A percentile compares a stretch with the other conserved stretches of the same genome.
Evolutionary conservation across 2,888 invertebrate genomes (phyloP).

Genomic region (Hesperia comma): DNA sequence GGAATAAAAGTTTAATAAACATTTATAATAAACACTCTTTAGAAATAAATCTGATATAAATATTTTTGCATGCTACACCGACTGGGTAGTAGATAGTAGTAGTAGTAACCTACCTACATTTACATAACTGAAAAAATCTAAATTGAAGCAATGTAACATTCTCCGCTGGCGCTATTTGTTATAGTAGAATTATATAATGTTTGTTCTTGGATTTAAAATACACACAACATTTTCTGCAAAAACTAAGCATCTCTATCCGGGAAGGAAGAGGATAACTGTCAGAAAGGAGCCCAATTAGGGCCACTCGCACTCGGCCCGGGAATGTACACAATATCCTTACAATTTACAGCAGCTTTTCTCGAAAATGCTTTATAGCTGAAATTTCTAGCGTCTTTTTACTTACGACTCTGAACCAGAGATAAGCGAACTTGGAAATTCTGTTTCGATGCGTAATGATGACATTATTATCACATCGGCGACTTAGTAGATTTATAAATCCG

Average conservation of each 20-base stretch:
- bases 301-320: constrained; percentile 15
- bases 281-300: constrained; percentile 31
- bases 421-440: constrained; percentile 10
- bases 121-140: too few species aligned
- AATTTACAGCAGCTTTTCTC: constrained; percentile 34
- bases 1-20: too few species aligned
- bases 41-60: too few species aligned
- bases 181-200: too few species aligned
- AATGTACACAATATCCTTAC: constrained; percentile 33
- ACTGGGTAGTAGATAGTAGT: too few species aligned
- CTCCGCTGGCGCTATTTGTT: too few species aligned
- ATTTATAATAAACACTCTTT: too few species aligned
- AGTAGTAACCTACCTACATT: too few species aligned
- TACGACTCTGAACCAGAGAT: constrained; percentile 4
- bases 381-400: constrained; percentile 28
- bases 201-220: constrained; percentile 1
- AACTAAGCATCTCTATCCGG: constrained; percentile 23
- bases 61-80: too few species aligned
- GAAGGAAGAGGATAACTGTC: constrained; percentile 31
- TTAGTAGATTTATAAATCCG: too few species aligned
- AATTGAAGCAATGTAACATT: too few species aligned
- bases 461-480: background rate
- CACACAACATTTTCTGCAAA: constrained; percentile 6
- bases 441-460: constrained; percentile 3
- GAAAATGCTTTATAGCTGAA: constrained; percentile 35